Percentiles rank a stretch among this genome's conserved stretches.
Evolutionary conservation across 2,888 invertebrate genomes (phyloP).

Genomic region (Caenorhabditis imperialis): DNA sequence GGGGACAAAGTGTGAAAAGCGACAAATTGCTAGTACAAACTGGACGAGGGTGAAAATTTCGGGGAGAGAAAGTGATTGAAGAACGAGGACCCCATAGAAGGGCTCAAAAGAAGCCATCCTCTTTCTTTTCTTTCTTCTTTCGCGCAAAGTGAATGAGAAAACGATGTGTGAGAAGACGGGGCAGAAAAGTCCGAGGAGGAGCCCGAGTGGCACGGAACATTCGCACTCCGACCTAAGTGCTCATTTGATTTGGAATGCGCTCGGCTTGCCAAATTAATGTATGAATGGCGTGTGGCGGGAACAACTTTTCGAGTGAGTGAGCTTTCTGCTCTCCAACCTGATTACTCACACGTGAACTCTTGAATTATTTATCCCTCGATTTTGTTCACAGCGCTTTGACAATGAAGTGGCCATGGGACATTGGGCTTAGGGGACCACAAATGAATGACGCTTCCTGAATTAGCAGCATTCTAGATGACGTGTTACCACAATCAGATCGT

Average conservation of each 20-base stretch:
- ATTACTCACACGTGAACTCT: slow-evolving; percentile 11
- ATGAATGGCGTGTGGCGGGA: no score
- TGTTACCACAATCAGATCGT: no score
- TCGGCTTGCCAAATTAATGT: no score
- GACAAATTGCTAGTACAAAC: slow-evolving; percentile 17
- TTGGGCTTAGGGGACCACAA: no score
- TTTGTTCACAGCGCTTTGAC: no score
- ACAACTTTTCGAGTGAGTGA: no score
- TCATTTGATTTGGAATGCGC: slow-evolving; percentile 35
- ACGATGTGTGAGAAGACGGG: slow-evolving; percentile 25
- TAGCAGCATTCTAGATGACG: no score
- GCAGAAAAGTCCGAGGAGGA: slow-evolving; percentile 6
- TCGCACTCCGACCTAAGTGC: slow-evolving; percentile 41
- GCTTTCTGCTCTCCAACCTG: slow-evolving; percentile 12
- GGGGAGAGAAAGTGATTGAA: slow-evolving; percentile 42
- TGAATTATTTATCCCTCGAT: slow-evolving; percentile 37
- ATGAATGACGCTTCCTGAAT: no score
- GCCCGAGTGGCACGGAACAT: slow-evolving; percentile 37
- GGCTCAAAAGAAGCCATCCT: slow-evolving; percentile 48
- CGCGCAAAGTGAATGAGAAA: slow-evolving; percentile 51
- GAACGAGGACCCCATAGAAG: slow-evolving; percentile 34
- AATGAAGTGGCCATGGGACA: no score
- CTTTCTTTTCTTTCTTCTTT: slow-evolving; percentile 34
- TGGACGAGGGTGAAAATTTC: no score
- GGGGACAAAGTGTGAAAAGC: not conserved